A percentile compares a stretch with the other conserved stretches of the same genome.
Evolutionary conservation across 2,888 invertebrate species (phyloP).

Genomic region (Sicus ferrugineus): DNA sequence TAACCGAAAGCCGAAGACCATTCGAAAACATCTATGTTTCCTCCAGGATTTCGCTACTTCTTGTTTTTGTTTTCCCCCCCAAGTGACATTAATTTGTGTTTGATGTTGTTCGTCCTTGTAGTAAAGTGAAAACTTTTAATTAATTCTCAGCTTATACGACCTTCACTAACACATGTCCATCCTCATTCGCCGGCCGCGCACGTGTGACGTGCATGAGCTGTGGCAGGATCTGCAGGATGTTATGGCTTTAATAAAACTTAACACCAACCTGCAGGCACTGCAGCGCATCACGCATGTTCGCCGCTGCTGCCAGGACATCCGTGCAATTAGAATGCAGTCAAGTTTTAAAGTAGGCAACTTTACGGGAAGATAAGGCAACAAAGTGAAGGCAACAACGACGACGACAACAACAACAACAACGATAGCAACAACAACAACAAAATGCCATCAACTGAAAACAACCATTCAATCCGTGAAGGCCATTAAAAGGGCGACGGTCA

Average conservation of each 20-base stretch:
- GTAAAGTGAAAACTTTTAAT: too few relatives aligned
- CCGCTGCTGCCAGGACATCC: background rate
- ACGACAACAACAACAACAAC: background rate
- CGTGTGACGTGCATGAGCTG: background rate
- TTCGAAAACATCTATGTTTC: too few relatives aligned
- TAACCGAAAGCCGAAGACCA: too few relatives aligned
- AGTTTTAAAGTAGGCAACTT: slow-evolving; percentile 15
- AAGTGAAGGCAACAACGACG: background rate
- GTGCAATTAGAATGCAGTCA: slow-evolving; percentile 18
- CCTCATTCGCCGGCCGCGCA: too few relatives aligned
- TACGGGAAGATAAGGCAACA: background rate
- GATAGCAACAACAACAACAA: background rate
- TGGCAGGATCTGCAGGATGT: background rate
- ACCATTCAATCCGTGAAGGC: slow-evolving; percentile 4
- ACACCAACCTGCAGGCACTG: background rate
- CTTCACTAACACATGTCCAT: too few relatives aligned
- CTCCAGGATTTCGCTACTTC: too few relatives aligned
- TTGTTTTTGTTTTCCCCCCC: too few relatives aligned
- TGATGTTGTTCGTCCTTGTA: too few relatives aligned
- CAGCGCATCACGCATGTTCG: background rate
- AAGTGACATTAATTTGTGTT: too few relatives aligned
- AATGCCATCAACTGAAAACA: background rate
- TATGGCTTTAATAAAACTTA: slow-evolving; percentile 12
- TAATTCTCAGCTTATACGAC: too few relatives aligned
- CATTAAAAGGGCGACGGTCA: slow-evolving; percentile 19